Evolutionary conservation across 2,797 vertebrate species (phyloP).

Genomic region (Crax fasciolata): DNA sequence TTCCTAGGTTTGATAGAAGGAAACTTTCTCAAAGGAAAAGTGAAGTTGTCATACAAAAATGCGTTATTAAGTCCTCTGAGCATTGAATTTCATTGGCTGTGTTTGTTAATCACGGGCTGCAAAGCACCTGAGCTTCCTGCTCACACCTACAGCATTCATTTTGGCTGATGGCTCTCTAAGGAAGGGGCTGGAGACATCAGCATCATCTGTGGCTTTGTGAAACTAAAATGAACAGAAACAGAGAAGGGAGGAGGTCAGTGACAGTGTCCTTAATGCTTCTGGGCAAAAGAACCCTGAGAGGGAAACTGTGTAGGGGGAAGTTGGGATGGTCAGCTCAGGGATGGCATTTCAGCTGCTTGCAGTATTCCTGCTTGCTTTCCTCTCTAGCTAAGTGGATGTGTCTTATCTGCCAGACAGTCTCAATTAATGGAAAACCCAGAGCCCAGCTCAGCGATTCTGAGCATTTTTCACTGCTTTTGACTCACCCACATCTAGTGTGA

Average conservation of each 20-base stretch:
- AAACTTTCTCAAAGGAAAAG: constrained; percentile 1
- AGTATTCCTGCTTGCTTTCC: neutral
- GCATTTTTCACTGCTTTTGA: neutral
- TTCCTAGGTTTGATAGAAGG: neutral
- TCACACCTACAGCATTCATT: neutral
- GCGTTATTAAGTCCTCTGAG: neutral
- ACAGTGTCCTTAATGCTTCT: neutral
- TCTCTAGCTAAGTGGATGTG: neutral
- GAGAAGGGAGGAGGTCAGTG: neutral
- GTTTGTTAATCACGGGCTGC: neutral
- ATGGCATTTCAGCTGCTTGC: neutral
- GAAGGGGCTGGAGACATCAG: constrained; percentile 24
- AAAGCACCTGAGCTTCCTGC: neutral
- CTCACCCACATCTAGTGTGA: neutral
- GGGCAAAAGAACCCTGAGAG: neutral
- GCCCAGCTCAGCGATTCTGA: neutral
- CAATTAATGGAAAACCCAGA: neutral
- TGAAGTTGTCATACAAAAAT: neutral
- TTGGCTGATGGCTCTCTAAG: neutral
- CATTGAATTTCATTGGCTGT: neutral
- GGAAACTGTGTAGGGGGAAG: neutral
- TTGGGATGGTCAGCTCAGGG: neutral
- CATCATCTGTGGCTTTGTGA: neutral
- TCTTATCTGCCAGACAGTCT: rapidly evolving
- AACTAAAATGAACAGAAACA: neutral